These are phyloP conservation scores for Laticauda laticaudata DNA, from an alignment of 2,113 vertebrate genomes.

Conservation along the genomic window DNA sequence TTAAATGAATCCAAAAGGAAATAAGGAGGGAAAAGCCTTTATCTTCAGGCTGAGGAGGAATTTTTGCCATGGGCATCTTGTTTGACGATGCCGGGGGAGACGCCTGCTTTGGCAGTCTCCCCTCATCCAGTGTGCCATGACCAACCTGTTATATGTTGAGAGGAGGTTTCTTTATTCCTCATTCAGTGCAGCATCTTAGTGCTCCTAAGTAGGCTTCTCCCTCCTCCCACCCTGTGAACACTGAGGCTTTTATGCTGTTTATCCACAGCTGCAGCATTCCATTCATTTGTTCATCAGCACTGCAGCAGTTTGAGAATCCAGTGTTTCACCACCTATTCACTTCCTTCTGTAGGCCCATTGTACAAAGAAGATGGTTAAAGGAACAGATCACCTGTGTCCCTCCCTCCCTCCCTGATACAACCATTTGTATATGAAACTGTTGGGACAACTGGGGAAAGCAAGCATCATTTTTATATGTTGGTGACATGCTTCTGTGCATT, in stretches of 20 bases:
- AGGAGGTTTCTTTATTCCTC: not conserved
- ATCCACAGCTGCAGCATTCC: not conserved
- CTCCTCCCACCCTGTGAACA: not conserved
- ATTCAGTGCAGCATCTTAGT: not conserved
- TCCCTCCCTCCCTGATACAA: not conserved
- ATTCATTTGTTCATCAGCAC: not conserved
- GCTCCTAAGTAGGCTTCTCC: not conserved
- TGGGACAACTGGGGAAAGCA: not conserved
- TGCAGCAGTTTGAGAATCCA: not conserved
- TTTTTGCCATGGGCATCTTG: not conserved
- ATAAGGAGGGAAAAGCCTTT: not conserved
- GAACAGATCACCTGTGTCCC: not conserved
- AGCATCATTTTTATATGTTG: not conserved
- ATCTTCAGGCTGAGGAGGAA: not conserved
- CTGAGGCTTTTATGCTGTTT: not conserved
- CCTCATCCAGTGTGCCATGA: not conserved
- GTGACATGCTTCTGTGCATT: not conserved
- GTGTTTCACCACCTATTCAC: not conserved
- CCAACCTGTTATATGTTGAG: not conserved
- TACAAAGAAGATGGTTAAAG: not conserved
- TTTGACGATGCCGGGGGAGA: not conserved
- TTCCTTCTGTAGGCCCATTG: not conserved
- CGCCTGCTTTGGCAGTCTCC: not conserved
- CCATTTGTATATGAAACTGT: not conserved
- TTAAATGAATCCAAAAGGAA: not conserved